Conservation (phyloP, 2,888 invertebrate genomes). For the Dynastes grantii region DNA sequence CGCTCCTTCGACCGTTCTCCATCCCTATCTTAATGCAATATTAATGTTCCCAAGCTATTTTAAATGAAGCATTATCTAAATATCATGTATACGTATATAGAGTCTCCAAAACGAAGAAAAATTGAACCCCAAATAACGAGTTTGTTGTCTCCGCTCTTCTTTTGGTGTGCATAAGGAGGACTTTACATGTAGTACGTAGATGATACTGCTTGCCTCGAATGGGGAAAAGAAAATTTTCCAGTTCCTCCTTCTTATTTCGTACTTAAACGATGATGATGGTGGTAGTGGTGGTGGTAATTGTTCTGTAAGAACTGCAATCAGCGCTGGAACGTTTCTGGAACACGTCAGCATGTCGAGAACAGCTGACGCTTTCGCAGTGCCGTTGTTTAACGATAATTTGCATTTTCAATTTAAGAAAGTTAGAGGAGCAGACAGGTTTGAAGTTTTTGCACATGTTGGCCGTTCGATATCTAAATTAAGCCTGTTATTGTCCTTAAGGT, state of each 20-base stretch:
- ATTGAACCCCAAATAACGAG: no score
- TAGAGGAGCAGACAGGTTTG: no score
- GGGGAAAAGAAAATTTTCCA: background rate
- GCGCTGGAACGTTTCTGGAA: conserved; percentile 6
- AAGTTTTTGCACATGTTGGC: no score
- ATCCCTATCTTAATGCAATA: conserved; percentile 41
- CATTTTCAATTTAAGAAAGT: conserved; percentile 45
- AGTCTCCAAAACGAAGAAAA: no score
- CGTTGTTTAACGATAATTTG: conserved; percentile 42
- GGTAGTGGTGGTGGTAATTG: conserved; percentile 22
- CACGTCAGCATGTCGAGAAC: conserved; percentile 28
- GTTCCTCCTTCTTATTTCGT: conserved; percentile 22
- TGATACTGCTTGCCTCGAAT: background rate
- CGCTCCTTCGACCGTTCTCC: background rate
- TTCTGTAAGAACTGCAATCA: conserved; percentile 41
- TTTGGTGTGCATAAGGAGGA: no score
- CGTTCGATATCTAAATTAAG: no score
- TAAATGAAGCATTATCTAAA: conserved; percentile 48
- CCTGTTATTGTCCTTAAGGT: no score
- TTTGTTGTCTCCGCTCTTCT: no score
- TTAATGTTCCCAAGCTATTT: conserved; percentile 46
- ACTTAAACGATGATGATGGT: background rate
- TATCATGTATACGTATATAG: conserved; percentile 18
- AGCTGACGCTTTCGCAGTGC: conserved; percentile 27
- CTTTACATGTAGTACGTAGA: background rate